Evolutionary conservation across 2,113 vertebrate genomes (phyloP), one percentile per base, ranked within the genome.

Genomic region (Rallus limicola): DNA sequence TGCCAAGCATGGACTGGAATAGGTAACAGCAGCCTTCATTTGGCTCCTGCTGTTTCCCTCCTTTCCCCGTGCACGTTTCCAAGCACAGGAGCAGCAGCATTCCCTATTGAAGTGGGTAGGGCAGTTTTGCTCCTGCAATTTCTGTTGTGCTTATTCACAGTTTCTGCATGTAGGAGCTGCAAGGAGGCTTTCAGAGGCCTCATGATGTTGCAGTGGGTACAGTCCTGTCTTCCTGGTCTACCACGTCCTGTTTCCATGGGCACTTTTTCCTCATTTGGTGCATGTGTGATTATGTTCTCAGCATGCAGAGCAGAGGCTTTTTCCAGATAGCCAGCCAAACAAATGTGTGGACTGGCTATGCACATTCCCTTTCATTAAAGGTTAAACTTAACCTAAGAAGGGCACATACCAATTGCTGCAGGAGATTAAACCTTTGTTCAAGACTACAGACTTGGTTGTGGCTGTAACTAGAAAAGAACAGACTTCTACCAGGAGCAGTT

Each of bases 21-120:
- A 38, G 34, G 16, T 86, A 31, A 62, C 16, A n/a, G 20, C 46
- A 91, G 34, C 72, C 21, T 80, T 13, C 76, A 36, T 46, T 38
- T 86, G 8, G 8, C 33, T 92, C 12, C 20, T 88, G 46, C 29
- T 33, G 11, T 83, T 71, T 71, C 40, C 20, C 34, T 91, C 13
- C 14, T 70, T 36, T 71, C 23, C 26, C 4, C 5, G 0, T 25
- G 4, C 21, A 33, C 0, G 0, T 53, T 24, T 31, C 24, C 2
- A 5, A 36, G 29, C 2, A 3, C 62, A 67, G 68, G 11, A 80
- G 62, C 28, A 63, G n/a, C 48, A 84, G n/a, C 23, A 5, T 60
- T n/a, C 28, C 14, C 20, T 52, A 14, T 38, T 64, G 34, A 56
- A 63, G 36, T 31, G 42, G 21, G 10, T 80, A 81, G 71, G 40